Base-by-base conservation (phyloP, 2,113 vertebrate genomes). In the Pollachius pollachius region DNA sequence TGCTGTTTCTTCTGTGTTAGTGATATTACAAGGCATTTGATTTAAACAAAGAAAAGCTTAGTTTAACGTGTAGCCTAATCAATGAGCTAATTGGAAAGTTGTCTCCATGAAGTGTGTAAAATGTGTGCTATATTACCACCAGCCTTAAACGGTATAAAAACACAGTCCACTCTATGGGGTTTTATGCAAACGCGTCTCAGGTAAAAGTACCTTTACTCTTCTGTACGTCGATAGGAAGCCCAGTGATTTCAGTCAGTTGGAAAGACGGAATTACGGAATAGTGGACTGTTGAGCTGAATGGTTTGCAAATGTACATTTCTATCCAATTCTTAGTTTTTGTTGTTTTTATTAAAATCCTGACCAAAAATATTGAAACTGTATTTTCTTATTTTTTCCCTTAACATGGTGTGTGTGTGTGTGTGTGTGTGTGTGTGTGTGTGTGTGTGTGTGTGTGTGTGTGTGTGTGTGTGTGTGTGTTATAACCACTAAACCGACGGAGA, bases 171-270 rank as follows among this genome's bases (percentile, higher is more conserved):
- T 80, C 64, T 73, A n/a, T 77, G 83, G 81, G 80, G 85, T 85
- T 82, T 71, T 83, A 82, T 84, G 80, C 80, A 89, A 83, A 84
- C 73, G 70, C 76, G 82, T 83, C 87, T 91, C 90, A 90, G 91
- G 90, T 91, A 75, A 86, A 67, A 68, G 73, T 81, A 72, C 74
- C 62, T 82, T 72, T 67, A 19, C 54, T 68, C 41, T 69, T 79
- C 52, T 48, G 68, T 56, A 7, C 30, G 13, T 17, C 34, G 57
- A 15, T 5, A 41, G 63, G 68, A 77, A 48, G 3, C 57, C 57
- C 58, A 12, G 41, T 62, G 58, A 76, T 63, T 71, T 68, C 15
- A 74, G 23, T 65, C 1, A 77, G 83, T 70, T 85, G 80, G 75
- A 79, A 67, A 75, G 37, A 75, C 16, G 1, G 34, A 8, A 64